A percentile compares a stretch with the other conserved stretches of the same genome.
Evolutionary conservation across 2,888 invertebrate species (phyloP).

Genomic region (Spilarctia lutea): DNA sequence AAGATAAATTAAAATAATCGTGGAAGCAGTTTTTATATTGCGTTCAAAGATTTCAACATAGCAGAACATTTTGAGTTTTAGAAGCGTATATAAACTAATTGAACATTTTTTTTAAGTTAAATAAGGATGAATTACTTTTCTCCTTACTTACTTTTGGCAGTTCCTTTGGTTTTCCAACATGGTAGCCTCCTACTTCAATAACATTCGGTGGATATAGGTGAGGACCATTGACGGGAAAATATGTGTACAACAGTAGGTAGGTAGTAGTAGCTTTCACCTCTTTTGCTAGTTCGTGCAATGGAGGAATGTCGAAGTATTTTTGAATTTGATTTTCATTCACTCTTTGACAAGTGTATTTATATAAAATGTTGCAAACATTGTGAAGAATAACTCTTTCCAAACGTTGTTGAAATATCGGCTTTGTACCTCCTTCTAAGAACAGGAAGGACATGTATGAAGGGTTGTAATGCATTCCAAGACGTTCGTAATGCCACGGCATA

Average conservation of each 20-base stretch:
- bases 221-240: constrained; percentile 83
- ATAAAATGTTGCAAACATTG: constrained; percentile 48
- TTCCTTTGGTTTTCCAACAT: constrained; percentile 74
- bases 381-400: constrained; percentile 74
- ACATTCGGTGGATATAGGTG: constrained; percentile 84
- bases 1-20: no score
- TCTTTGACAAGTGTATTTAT: constrained; percentile 57
- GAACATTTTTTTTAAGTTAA: no score
- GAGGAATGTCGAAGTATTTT: constrained; percentile 79
- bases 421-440: constrained; percentile 81
- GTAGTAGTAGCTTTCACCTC: constrained; percentile 82
- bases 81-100: no score
- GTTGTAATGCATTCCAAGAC: constrained; percentile 86
- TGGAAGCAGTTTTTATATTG: no score
- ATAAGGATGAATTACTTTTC: no score
- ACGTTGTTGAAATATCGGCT: constrained; percentile 81
- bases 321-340: constrained; percentile 65
- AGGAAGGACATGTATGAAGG: constrained; percentile 86
- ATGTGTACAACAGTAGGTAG: constrained; percentile 87
- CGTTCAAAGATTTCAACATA: no score
- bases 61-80: no score
- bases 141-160: constrained; percentile 73
- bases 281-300: constrained; percentile 80
- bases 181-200: constrained; percentile 87
- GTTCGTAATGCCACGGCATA: constrained; percentile 86